phyloP scores from a whole-genome alignment of 2,113 vertebrate genomes.

The Grallaria varia region DNA sequence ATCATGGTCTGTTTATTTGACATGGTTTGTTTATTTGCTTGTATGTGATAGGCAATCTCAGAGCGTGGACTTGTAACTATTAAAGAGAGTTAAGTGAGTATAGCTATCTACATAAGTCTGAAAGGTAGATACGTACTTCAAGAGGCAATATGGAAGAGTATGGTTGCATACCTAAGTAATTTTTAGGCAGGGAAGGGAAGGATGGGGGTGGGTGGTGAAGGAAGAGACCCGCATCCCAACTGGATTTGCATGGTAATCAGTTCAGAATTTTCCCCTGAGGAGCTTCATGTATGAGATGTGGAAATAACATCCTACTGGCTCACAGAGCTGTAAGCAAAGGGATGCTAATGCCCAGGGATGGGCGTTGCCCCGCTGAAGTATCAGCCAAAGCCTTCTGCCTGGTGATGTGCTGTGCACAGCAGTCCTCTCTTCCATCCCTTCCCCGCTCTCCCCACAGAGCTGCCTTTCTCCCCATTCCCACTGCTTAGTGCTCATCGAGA shows the following conservation, averaged over 20 bases:
- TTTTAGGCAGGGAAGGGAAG: neutral
- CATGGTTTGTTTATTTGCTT: neutral
- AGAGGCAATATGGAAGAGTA: neutral
- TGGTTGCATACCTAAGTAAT: neutral
- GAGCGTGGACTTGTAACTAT: neutral
- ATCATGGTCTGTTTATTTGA: neutral
- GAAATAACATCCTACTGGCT: neutral
- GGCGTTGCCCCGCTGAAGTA: neutral
- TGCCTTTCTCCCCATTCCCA: neutral
- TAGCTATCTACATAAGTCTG: neutral
- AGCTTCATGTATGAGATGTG: neutral
- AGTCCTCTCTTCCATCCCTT: neutral
- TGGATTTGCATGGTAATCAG: conserved; percentile 17
- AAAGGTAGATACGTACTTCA: neutral
- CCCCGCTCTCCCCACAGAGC: neutral
- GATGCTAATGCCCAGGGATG: neutral
- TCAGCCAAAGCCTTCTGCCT: neutral
- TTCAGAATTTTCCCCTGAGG: neutral
- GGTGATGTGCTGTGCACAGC: neutral
- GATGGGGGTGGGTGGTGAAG: neutral
- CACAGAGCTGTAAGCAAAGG: neutral
- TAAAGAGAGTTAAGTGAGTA: neutral
- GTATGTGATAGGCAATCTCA: neutral
- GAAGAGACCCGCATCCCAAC: neutral
- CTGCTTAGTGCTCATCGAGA: neutral